Conservation (phyloP, 2,113 vertebrate species). For the Brachyistius frenatus region DNA sequence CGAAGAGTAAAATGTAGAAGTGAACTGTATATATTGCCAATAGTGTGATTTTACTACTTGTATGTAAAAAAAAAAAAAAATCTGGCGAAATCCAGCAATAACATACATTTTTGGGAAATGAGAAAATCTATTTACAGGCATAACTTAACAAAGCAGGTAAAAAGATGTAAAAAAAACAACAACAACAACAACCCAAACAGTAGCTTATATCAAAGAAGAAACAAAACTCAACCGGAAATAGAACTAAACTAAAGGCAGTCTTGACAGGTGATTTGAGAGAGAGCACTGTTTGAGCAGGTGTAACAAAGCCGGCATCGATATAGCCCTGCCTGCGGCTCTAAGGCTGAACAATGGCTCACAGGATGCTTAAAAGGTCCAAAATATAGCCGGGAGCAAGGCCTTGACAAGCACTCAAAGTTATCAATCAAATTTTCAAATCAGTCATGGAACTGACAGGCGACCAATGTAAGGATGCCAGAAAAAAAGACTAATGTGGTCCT, state of each 20-base stretch:
- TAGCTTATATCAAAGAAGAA: not conserved
- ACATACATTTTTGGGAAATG: too few relatives aligned
- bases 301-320: conserved; percentile 39
- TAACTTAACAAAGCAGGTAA: not conserved
- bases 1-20: too few relatives aligned
- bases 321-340: conserved; percentile 17
- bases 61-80: too few relatives aligned
- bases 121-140: not conserved
- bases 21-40: not conserved
- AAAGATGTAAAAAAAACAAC: conserved; percentile 4
- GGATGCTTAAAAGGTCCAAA: conserved; percentile 59
- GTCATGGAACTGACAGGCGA: conserved; percentile 63
- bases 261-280: conserved; percentile 48
- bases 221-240: conserved; percentile 5
- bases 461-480: conserved; percentile 56
- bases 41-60: not conserved
- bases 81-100: too few relatives aligned
- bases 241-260: not conserved
- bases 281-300: conserved; percentile 37
- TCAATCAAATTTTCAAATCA: conserved; percentile 73
- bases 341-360: conserved; percentile 57
- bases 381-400: conserved; percentile 49
- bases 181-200: too few relatives aligned
- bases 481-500: conserved; percentile 54
- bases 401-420: conserved; percentile 63